Base-by-base conservation (phyloP, 2,113 vertebrate species). In the Dipodomys merriami region DNA sequence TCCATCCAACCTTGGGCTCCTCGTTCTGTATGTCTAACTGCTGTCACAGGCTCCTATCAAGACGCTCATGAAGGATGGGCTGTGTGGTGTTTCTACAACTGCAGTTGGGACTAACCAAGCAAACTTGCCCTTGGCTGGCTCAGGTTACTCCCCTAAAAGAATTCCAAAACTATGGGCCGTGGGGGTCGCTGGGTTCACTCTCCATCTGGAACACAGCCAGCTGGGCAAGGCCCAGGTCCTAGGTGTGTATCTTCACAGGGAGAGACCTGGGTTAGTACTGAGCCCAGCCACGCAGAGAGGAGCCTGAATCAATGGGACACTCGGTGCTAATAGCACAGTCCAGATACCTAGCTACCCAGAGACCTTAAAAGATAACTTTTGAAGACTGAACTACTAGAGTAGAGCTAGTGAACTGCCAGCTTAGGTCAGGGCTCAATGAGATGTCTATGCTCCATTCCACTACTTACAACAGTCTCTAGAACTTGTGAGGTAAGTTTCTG, bases 11-110 rank as follows among this genome's bases (percentile, higher is more conserved):
- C 27, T 27, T 3, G 25, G 29, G 76, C n/a, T 30, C 33, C 39
- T 57, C 46, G 5, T 44, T 46, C 30, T 62, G 46, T 46, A 18
- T 29, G 35, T n/a, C 76, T 6, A 35, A 2, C 10, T 18, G 29
- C 0, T 33, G n/a, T 0, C 7, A 8, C 11, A 0, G 65, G 30
- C 22, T 20, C 11, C n/a, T 35, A 20, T 18, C 11, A 16, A 19
- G 88, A 88, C 76, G 35, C n/a, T 27, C 30, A 6, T 27, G 29
- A 23, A 86, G 12, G 86, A 76, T 0, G 7, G 35, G 53, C 22
- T 4, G 1, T 0, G 0, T 35, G 33, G 46, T 39, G n/a, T 44
- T 69, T 68, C 30, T 2, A 44, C 30, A 69, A 23, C 29, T 82
- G 64, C 12, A 69, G 25, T 53, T 64, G 11, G 72, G 13, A 53